phyloP scores from a whole-genome alignment of 2,113 vertebrate species.

The Hipposideros armiger region DNA sequence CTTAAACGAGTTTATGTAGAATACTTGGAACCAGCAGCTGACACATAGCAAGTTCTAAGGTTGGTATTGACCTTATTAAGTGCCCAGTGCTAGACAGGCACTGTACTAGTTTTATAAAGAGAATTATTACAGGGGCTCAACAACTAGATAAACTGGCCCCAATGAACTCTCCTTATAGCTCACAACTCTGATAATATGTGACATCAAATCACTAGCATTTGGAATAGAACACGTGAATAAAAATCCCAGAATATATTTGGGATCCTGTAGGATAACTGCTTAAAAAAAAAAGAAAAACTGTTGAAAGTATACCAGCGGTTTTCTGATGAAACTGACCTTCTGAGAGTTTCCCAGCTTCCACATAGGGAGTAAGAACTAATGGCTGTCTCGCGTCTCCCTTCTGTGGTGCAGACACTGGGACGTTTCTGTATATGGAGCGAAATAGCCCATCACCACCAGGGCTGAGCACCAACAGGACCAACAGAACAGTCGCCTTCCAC shows the following conservation, averaged over 20 bases:
- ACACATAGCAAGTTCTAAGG: background rate
- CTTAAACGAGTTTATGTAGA: background rate
- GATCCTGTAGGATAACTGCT: background rate
- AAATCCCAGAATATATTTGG: background rate
- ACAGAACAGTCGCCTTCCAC: conserved; percentile 68
- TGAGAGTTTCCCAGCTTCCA: conserved; percentile 88
- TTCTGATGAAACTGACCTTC: conserved; percentile 85
- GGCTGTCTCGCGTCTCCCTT: conserved; percentile 87
- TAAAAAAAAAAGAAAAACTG: background rate
- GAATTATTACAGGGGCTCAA: background rate
- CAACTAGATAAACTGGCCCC: background rate
- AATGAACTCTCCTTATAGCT: background rate
- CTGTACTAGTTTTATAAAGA: background rate
- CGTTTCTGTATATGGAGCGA: conserved; percentile 82
- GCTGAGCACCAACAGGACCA: conserved; percentile 79
- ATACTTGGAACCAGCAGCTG: background rate
- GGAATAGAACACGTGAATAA: conserved; percentile 27
- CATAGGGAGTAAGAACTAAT: conserved; percentile 92
- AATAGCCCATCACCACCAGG: conserved; percentile 87
- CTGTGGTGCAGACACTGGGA: conserved; percentile 69
- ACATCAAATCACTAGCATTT: background rate
- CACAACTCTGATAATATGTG: background rate
- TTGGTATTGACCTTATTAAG: background rate
- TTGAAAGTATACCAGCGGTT: background rate
- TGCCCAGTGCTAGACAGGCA: background rate